Evolutionary conservation across 2,797 vertebrate genomes (phyloP).

Genomic region (Onychomys torridus): DNA sequence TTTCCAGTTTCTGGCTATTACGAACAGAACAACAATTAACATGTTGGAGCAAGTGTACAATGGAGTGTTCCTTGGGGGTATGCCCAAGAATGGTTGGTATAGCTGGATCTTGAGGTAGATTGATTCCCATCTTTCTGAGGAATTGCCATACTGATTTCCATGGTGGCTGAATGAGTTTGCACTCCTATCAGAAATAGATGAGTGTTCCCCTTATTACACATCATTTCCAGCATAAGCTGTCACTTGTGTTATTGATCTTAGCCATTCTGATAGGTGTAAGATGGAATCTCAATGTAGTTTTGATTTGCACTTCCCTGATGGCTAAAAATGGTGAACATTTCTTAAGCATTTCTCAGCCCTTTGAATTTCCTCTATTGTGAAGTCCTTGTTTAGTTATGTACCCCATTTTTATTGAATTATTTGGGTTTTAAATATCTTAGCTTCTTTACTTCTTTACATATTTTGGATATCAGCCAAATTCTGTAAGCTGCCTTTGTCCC

Average conservation of each 20-base stretch:
- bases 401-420: neutral
- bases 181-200: neutral
- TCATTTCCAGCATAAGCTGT: neutral
- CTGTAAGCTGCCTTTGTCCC: neutral
- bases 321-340: neutral
- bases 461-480: neutral
- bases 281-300: neutral
- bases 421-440: neutral
- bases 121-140: neutral
- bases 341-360: neutral
- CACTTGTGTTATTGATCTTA: neutral
- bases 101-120: neutral
- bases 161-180: neutral
- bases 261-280: neutral
- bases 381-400: neutral
- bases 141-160: neutral
- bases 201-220: neutral
- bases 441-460: neutral
- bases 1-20: neutral
- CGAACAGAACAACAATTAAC: neutral
- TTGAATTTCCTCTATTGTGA: neutral
- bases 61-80: neutral
- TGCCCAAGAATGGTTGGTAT: too few species aligned
- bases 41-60: neutral
- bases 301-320: neutral